Evolutionary conservation across 1,140 invertebrate genomes (phyloP), one percentile per base, ranked within the genome.

Genomic region (Eriosoma lanigerum): DNA sequence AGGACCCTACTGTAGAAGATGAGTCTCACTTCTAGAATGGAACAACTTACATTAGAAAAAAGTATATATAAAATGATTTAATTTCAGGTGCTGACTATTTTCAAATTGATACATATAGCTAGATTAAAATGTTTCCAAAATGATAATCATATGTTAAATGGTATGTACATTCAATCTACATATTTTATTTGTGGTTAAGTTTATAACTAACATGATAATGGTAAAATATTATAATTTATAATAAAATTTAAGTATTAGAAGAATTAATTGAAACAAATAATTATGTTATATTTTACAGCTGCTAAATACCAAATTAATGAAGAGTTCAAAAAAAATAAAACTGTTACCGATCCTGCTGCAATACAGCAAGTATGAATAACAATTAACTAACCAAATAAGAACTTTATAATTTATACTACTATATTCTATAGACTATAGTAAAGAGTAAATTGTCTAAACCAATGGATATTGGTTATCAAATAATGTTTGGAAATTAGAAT

Each of bases 291-390:
- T 64, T 19, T 21, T 75, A 44, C n/a, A 78, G 75, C 75, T 48
- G 56, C 75, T 5, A 78, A 78, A 62, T 21, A 46, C 48, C 75
- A 78, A 48, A 78, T 78, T 29, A 78, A 78, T 60, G 54, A 78
- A 62, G 75, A 78, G 26, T 78, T 62, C 21, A 78, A 78, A 78
- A 78, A 78, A 26, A 78, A 78, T 78, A 78, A 78, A 78, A 26
- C n/a, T 19, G 21, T 78, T 3, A 17, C 21, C 0, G 75, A 78
- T 62, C 75, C 75, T 44, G 38, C 8, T 26, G 10, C 44, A 6
- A 21, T 78, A 48, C 75, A 78, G 13, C 62, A 78, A 62, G 75
- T 78, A 78, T 44, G 56, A 44, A 26, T 60, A 62, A 1, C 17
- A 56, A 38, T 38, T 38, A 38, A n/a, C n/a, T n/a, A n/a, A n/a